Evolutionary conservation across 2,888 invertebrate genomes (phyloP), one percentile per base, ranked within the genome.

Genomic region (Hydroisotoma schaefferi): DNA sequence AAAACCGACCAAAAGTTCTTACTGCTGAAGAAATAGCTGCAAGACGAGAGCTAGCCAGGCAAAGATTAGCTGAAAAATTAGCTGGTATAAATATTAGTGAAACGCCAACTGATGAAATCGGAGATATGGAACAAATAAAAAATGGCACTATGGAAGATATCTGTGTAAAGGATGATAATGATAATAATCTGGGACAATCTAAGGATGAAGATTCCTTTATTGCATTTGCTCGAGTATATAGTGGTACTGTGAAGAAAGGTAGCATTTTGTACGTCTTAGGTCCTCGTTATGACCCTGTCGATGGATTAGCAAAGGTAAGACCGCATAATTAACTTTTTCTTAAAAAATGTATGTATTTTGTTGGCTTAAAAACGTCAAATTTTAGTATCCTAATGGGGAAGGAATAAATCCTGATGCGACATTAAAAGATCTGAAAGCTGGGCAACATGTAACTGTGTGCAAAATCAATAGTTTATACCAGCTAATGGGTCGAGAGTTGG

Each of bases 181-280:
- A 63, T 23, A 63, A 54, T 10, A 53, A 59, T 4, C 51, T 61
- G 15, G 23, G 43, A 6, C 55, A 54, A 6, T 33, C 47, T 8
- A 33, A 57, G 48, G 55, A 62, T 54, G 62, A 79, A 40, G 68
- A 74, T 25, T 84, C 84, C 43, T 88, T 95, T 75, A 82, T 98
- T 67, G 97, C 93, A 0, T 92, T 98, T 79, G 94, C 94, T 20
- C 83, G 97, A 74, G 83, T 98, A 33, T 97, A 91, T 76, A 93
- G 93, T 76, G 97, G 98, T 2, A 87, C 83, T 55, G 76, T 97
- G 33, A 84, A 77, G 68, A 82, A 81, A 71, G 93, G 92, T 6
- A 85, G 87, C 74, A 84, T 84, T 74, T 78, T 97, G 4, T 94
- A 85, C 77, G 88, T 92, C 20, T 78, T 97, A 25, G 86, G 90